These are phyloP conservation scores for Lasioglossum albipes DNA, from an alignment of 1,140 invertebrate species.

Conservation along the genomic window DNA sequence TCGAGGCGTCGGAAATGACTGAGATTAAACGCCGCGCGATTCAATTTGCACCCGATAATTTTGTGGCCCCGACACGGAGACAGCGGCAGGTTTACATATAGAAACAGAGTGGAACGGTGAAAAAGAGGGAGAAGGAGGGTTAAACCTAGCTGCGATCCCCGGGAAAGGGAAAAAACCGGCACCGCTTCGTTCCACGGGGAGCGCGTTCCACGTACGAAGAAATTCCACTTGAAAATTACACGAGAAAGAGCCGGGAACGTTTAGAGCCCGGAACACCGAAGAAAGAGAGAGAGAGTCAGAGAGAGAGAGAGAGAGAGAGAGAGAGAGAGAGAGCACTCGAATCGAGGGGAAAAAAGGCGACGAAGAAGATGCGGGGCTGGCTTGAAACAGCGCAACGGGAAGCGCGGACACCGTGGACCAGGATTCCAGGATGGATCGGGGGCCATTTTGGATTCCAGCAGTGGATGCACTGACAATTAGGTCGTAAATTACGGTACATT, in stretches of 20 bases:
- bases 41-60: constrained; percentile 22
- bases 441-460: not conserved
- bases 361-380: not conserved
- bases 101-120: too few species aligned
- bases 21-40: not conserved
- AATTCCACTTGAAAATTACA: constrained; percentile 26
- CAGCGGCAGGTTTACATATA: too few species aligned
- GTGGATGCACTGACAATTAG: too few species aligned
- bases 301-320: too few species aligned
- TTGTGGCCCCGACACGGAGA: not conserved
- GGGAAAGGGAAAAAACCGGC: not conserved
- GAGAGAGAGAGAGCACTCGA: not conserved
- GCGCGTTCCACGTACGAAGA: not conserved
- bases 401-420: too few species aligned
- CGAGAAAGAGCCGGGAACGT: constrained; percentile 3
- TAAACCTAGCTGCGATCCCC: not conserved
- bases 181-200: not conserved
- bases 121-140: not conserved
- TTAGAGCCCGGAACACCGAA: not conserved
- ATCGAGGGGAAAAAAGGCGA: constrained; percentile 2
- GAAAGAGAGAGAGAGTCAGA: too few species aligned
- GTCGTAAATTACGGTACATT: too few species aligned
- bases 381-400: not conserved
- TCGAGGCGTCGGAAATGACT: not conserved
- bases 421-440: not conserved